phyloP scores from a whole-genome alignment of 2,113 vertebrate species.

The Hippocampus abdominalis region DNA sequence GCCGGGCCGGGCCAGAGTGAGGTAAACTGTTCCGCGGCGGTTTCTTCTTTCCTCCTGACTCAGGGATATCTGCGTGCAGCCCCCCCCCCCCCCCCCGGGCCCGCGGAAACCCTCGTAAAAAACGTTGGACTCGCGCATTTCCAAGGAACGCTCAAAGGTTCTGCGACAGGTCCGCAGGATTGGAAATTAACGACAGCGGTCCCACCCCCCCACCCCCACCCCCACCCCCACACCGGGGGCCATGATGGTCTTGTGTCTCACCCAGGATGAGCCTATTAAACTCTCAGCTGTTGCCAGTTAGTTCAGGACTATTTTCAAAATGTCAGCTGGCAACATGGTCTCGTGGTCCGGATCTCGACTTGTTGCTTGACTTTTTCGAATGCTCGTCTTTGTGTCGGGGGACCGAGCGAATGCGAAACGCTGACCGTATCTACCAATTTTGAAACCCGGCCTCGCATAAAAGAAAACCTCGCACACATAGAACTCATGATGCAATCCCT shows the following conservation, averaged over 20 bases:
- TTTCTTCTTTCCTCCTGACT: slow-evolving; percentile 55
- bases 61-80: slow-evolving; percentile 47
- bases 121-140: slow-evolving; percentile 2
- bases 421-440: neutral
- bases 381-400: neutral
- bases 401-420: neutral
- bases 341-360: slow-evolving; percentile 29
- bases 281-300: slow-evolving; percentile 50
- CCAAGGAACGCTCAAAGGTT: slow-evolving; percentile 22
- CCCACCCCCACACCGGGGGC: neutral
- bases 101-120: slow-evolving; percentile 15
- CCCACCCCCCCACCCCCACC: neutral
- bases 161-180: slow-evolving; percentile 26
- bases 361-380: slow-evolving; percentile 1
- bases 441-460: neutral
- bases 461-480: neutral
- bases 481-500: slow-evolving; percentile 1
- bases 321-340: slow-evolving; percentile 49
- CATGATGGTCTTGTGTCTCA: slow-evolving; percentile 12
- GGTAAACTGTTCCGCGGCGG: slow-evolving; percentile 67
- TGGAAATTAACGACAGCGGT: slow-evolving; percentile 17
- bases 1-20: slow-evolving; percentile 46
- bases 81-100: too few relatives aligned
- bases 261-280: slow-evolving; percentile 37
- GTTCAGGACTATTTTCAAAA: slow-evolving; percentile 45